Base-by-base conservation (phyloP, 2,888 invertebrate species). In the Hypolimnas misippus region DNA sequence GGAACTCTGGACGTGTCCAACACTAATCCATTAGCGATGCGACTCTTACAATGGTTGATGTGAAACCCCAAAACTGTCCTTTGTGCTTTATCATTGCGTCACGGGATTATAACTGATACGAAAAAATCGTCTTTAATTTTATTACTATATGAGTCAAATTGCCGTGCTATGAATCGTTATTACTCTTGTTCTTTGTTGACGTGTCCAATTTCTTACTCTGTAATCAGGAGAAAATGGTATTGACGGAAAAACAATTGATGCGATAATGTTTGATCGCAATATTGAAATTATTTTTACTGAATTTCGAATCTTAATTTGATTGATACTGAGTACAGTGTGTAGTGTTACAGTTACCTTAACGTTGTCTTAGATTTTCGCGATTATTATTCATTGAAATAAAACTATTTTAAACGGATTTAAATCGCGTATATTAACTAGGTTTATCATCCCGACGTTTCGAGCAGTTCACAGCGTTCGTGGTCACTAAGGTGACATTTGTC, bases 21-120 rank as follows among this genome's bases (percentile, higher is more conserved):
- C 79, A 75, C 86, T 86, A 89, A 90, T 89, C 90, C 88, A 90
- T 90, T 89, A 89, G 84, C 72, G 77, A 81, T 81, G 79, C 76
- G 81, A 85, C 83, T 85, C 83, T 84, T 81, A 89, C 87, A 86
- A 89, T 87, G 72, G 73, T 70, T 57, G 63, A 54, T 60, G 56
- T 62, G 55, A 53, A 64, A 54, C 62, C 66, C 66, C 63, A 66
- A 67, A 70, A 64, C 65, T 62, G 67, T 68, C 68, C 68, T 67
- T 67, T 68, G 67, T 68, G 64, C 64, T 67, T 67, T 64, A 62
- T 64, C 67, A 67, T 64, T 58, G 58, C 65, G 62, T 65, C 55
- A 55, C 61, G 50, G 61, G 54, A 65, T 50, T 66, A 64, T 63
- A 51, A n/a, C 12, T 29, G 59, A 52, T 56, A 59, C n/a, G 50